Percentiles rank a stretch among this genome's conserved stretches.
Evolutionary conservation across 2,113 vertebrate species (phyloP).

Genomic region (Chunga burmeisteri): DNA sequence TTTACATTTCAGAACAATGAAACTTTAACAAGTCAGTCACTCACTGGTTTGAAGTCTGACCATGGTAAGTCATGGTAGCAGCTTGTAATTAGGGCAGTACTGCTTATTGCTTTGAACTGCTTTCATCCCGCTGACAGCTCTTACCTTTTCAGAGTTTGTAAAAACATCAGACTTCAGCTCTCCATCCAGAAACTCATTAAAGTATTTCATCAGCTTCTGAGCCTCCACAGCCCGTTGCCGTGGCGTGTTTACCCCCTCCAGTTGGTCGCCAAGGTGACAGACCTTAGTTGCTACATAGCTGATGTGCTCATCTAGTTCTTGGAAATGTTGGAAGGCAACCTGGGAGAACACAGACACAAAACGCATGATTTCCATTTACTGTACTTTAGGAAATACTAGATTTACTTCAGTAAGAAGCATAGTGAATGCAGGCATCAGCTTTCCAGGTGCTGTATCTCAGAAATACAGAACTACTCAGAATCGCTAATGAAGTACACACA

Average conservation of each 20-base stretch:
- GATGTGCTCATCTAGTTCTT: slow-evolving; percentile 98
- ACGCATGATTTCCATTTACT: background rate
- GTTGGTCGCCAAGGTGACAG: slow-evolving; percentile 97
- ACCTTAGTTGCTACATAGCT: slow-evolving; percentile 99
- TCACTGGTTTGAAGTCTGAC: slow-evolving; percentile 67
- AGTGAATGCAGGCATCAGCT: background rate
- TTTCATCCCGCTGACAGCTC: slow-evolving; percentile 77
- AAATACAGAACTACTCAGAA: background rate
- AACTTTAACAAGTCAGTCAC: slow-evolving; percentile 68
- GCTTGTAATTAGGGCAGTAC: slow-evolving; percentile 82
- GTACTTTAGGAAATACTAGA: background rate
- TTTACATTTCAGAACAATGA: slow-evolving; percentile 74
- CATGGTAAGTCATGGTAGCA: slow-evolving; percentile 66
- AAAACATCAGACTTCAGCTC: slow-evolving; percentile 98
- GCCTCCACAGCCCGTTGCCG: slow-evolving; percentile 97
- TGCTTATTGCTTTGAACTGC: slow-evolving; percentile 79
- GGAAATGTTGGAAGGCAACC: slow-evolving; percentile 99
- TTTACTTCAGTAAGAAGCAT: background rate
- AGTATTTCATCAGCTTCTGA: slow-evolving; percentile 99
- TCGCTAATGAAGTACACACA: background rate
- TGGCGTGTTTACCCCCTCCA: slow-evolving; percentile 98
- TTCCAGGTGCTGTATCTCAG: background rate
- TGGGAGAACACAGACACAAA: slow-evolving; percentile 65
- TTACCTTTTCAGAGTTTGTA: slow-evolving; percentile 97
- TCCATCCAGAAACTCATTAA: slow-evolving; percentile 99